Percentiles rank a stretch among this genome's conserved stretches.
These are phyloP conservation scores for Hirundichthys speculiger DNA, from an alignment of 2,113 vertebrate species.

Conservation along the genomic window DNA sequence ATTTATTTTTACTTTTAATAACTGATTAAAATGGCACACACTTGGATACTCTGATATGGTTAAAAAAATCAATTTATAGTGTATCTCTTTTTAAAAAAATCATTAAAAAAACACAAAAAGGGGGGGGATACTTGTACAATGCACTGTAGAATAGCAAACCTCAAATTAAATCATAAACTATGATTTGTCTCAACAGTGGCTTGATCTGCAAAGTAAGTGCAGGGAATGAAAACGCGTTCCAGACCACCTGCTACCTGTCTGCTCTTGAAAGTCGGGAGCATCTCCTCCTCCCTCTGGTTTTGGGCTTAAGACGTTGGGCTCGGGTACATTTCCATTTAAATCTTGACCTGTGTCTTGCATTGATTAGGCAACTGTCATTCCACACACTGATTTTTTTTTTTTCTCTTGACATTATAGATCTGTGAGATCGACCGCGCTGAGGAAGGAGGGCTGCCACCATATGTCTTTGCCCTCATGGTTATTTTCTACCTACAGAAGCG, in stretches of 20 bases:
- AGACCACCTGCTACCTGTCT: slow-evolving; percentile 88
- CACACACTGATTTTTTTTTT: neutral
- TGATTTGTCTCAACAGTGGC: slow-evolving; percentile 79
- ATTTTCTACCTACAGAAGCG: slow-evolving; percentile 94
- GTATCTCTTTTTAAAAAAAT: no score
- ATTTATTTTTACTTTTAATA: neutral
- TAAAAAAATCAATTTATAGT: no score
- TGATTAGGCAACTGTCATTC: neutral
- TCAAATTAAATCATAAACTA: neutral
- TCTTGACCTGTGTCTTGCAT: neutral
- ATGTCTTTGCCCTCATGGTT: slow-evolving; percentile 89
- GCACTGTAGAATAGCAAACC: neutral
- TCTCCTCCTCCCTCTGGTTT: slow-evolving; percentile 83
- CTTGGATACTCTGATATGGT: no score
- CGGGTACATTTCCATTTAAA: slow-evolving; percentile 76
- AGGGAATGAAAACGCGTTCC: slow-evolving; percentile 91
- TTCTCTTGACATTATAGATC: slow-evolving; percentile 74
- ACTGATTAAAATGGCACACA: neutral
- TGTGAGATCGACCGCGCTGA: slow-evolving; percentile 89
- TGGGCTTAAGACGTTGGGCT: slow-evolving; percentile 90
- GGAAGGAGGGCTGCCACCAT: slow-evolving; percentile 90
- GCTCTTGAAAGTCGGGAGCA: slow-evolving; percentile 81
- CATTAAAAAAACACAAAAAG: no score
- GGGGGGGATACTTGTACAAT: neutral
- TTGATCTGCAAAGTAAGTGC: slow-evolving; percentile 94